These are phyloP conservation scores for Cryptotermes secundus DNA, from an alignment of 1,140 invertebrate species.

Conservation along the genomic window DNA sequence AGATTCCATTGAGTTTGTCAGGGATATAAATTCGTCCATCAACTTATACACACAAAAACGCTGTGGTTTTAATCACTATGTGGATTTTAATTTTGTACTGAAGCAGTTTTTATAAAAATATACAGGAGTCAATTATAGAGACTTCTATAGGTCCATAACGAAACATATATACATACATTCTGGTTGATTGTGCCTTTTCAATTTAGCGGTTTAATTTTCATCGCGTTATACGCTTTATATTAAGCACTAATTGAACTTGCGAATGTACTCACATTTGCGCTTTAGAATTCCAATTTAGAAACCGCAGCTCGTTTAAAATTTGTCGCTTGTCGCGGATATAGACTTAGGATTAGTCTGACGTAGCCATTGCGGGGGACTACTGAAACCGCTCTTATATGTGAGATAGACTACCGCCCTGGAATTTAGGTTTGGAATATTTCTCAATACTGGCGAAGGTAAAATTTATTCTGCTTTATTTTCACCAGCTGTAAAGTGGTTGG, in stretches of 20 bases:
- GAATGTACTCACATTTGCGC: neutral
- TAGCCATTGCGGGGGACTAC: no score
- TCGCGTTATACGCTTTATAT: neutral
- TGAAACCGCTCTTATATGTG: no score
- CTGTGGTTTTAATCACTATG: neutral
- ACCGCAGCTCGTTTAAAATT: neutral
- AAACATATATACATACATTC: neutral
- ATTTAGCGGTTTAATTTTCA: slow-evolving; percentile 11
- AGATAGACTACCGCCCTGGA: no score
- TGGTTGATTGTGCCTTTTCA: neutral
- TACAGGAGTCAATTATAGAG: neutral
- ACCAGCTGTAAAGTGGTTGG: no score
- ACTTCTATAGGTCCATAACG: neutral
- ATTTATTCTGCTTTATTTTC: no score
- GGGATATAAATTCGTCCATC: neutral
- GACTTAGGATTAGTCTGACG: no score
- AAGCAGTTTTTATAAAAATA: neutral
- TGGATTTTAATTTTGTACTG: neutral
- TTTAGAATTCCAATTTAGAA: neutral
- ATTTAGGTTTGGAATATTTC: no score
- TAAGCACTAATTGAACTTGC: neutral
- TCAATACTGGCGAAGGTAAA: no score
- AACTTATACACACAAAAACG: neutral
- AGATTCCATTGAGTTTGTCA: no score
- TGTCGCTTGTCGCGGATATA: neutral